phyloP scores from a whole-genome alignment of 2,113 vertebrate species.

The Nothobranchius furzeri region DNA sequence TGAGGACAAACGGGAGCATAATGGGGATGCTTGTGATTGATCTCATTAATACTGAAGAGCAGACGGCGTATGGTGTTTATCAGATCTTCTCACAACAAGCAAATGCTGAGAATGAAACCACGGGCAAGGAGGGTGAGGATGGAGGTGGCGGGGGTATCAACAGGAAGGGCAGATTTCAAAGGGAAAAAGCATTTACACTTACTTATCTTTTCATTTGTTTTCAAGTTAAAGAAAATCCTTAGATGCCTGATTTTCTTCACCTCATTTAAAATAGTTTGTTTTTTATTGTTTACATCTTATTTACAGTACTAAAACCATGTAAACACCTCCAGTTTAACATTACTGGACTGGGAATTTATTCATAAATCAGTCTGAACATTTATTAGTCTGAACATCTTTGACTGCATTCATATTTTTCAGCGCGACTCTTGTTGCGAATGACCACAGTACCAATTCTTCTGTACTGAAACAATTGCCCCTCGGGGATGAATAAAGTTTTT shows the following conservation, averaged over 20 bases:
- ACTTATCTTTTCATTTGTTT: too few species aligned
- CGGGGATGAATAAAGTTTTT: too few species aligned
- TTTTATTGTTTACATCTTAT: background rate
- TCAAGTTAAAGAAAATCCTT: background rate
- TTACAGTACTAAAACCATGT: background rate
- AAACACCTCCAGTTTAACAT: background rate
- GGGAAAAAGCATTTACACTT: too few species aligned
- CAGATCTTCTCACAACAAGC: slow-evolving; percentile 45
- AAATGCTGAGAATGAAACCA: slow-evolving; percentile 28
- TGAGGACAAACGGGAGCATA: slow-evolving; percentile 36
- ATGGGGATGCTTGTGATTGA: slow-evolving; percentile 43
- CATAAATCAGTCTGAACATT: background rate
- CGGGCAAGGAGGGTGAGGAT: slow-evolving; percentile 4
- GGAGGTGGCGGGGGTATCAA: background rate
- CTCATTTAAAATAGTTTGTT: background rate
- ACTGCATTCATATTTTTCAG: too few species aligned
- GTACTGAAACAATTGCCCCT: too few species aligned
- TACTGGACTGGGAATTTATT: background rate
- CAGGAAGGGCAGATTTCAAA: background rate
- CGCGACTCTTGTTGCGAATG: too few species aligned
- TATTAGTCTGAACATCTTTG: background rate
- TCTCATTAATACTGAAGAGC: slow-evolving; percentile 60
- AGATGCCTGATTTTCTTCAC: slow-evolving; percentile 12
- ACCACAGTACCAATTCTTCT: too few species aligned
- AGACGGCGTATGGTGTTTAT: slow-evolving; percentile 51